Base-by-base conservation (phyloP, 64 coral and sea anemone species). In the Catalaphyllia jardinei region DNA sequence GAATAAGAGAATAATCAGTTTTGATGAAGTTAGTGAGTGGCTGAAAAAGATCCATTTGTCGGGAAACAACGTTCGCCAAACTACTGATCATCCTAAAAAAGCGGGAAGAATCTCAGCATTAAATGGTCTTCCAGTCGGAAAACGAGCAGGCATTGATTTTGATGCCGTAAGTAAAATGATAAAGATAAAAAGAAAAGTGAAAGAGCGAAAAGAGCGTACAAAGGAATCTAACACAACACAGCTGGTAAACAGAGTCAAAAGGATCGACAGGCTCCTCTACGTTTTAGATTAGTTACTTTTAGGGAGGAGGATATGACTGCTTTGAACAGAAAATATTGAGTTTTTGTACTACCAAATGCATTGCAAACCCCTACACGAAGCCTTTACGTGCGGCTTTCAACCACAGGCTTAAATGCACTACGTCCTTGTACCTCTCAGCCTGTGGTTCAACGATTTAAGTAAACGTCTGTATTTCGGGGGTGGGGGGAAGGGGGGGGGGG, bases 21-120 rank as follows among this genome's bases (percentile, higher is more conserved):
- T 77, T 22, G 74, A 77, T 20, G 33, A 77, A 22, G 35, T 77
- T 22, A 77, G 74, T 50, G 22, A 77, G 49, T 77, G 74, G 74
- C 35, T 77, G 35, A 77, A 77, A 77, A 50, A 24, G 18, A 20
- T 50, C 24, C 11, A 29, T 27, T n/a, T 27, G 10, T 69, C 24
- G 1, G 22, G 2, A 10, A 69, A 69, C 42, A 46, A 46, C 24
- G 22, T 27, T 27, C n/a, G 7, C 2, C 22, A 11, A 11, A 69
- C 20, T 22, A 69, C 65, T 69, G 65, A 69, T 11, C 10, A 3
- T 11, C 24, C 20, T n/a, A 25, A 11, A 24, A 11, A 69, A 25
- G 11, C 8, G 65, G 11, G 54, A 57, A 13, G 11, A 57, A 57
- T 1, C 54, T 46, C 42, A 46, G 10, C 54, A 57, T 69, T 22